phyloP scores from a whole-genome alignment of 92 coral and sea anemone genomes.

The Porites divaricata region DNA sequence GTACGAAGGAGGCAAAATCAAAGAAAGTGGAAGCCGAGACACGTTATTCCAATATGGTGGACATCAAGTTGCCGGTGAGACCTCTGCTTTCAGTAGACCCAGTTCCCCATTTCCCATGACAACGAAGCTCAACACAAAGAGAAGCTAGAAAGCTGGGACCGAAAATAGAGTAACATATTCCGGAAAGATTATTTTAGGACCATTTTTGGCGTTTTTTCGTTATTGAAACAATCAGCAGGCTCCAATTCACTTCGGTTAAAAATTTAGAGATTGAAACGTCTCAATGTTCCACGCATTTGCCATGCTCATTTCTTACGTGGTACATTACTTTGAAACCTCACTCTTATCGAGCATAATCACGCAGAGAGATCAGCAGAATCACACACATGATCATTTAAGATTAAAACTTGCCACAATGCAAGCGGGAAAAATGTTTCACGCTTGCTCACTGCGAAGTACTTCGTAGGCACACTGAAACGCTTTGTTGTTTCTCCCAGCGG shows the following conservation, averaged over 20 bases:
- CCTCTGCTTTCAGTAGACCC: conserved; percentile 10
- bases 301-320: not conserved
- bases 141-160: not conserved
- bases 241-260: not conserved
- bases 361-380: too few relatives aligned
- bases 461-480: too few relatives aligned
- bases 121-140: not conserved
- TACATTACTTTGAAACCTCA: not conserved
- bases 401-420: too few relatives aligned
- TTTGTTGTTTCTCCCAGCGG: too few relatives aligned
- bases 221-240: not conserved
- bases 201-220: not conserved
- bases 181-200: not conserved
- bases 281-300: not conserved
- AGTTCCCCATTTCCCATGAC: not conserved
- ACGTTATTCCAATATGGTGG: not conserved
- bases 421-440: too few relatives aligned
- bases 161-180: not conserved
- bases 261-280: not conserved
- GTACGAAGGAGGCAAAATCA: not conserved
- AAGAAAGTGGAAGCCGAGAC: not conserved
- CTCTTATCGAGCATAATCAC: too few relatives aligned
- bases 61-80: not conserved
- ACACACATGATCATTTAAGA: too few relatives aligned
- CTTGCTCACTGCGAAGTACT: too few relatives aligned